A percentile compares a stretch with the other conserved stretches of the same genome.
These are phyloP conservation scores for Austrofundulus limnaeus DNA, from an alignment of 2,113 vertebrate genomes.

Conservation along the genomic window DNA sequence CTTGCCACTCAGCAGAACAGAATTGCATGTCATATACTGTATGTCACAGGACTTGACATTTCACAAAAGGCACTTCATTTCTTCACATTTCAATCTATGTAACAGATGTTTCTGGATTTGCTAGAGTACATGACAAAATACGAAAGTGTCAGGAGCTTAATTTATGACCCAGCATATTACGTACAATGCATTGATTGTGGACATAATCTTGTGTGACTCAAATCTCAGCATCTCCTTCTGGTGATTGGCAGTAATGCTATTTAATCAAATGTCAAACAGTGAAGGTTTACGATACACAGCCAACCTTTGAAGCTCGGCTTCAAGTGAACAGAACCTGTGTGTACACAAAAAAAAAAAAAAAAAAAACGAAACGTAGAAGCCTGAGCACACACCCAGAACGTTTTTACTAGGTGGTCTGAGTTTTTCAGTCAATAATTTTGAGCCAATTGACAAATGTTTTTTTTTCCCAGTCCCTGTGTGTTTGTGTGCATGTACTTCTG, in stretches of 20 bases:
- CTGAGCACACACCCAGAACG: constrained; percentile 12
- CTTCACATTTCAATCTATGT: neutral
- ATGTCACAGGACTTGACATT: neutral
- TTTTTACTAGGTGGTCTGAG: constrained; percentile 37
- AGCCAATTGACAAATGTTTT: constrained; percentile 55
- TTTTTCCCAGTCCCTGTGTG: constrained; percentile 38
- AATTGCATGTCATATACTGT: too few relatives aligned
- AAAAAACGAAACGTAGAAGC: constrained; percentile 31
- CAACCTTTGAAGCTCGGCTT: constrained; percentile 65
- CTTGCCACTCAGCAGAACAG: too few relatives aligned
- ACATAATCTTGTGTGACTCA: constrained; percentile 42
- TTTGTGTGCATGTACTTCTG: constrained; percentile 17
- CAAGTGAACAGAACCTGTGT: constrained; percentile 34
- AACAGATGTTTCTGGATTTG: neutral
- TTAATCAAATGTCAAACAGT: constrained; percentile 81
- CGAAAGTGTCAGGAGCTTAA: neutral
- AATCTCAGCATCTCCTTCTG: constrained; percentile 41
- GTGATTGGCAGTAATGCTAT: constrained; percentile 77
- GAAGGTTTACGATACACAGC: constrained; percentile 63
- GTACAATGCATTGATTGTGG: neutral
- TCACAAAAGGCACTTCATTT: neutral
- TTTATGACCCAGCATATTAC: neutral
- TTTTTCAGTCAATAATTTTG: constrained; percentile 66
- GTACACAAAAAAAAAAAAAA: constrained; percentile 28
- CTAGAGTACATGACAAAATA: too few relatives aligned